Evolutionary conservation across 2,113 vertebrate genomes (phyloP).

Genomic region (Desmodus rotundus): DNA sequence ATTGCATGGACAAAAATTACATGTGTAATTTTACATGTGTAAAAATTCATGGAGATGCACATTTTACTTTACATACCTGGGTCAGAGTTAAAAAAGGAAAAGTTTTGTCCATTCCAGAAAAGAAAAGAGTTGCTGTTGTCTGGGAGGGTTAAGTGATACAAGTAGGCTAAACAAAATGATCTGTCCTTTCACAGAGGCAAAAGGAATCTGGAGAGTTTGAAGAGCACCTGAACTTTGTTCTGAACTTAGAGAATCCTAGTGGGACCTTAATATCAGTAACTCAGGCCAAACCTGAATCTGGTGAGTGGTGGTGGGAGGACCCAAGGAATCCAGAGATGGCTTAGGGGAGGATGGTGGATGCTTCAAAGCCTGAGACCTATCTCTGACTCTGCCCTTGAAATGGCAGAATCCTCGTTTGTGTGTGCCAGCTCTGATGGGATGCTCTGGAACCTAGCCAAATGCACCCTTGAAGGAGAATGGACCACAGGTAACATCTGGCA

Average conservation of each 20-base stretch:
- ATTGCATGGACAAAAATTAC: neutral
- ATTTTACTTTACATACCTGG: neutral
- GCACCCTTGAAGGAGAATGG: conserved; percentile 40
- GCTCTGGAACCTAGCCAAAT: conserved; percentile 63
- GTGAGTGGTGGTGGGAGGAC: conserved; percentile 37
- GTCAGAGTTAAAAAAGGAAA: neutral
- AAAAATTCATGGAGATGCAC: neutral
- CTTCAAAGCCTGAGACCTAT: neutral
- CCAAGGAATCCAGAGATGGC: neutral
- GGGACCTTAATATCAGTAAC: conserved; percentile 23
- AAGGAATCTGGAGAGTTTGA: conserved; percentile 39
- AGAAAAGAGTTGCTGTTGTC: neutral
- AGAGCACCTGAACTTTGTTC: neutral
- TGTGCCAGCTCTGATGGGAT: conserved; percentile 65
- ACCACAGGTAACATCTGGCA: conserved; percentile 44
- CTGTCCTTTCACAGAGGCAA: conserved; percentile 46
- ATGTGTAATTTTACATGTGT: too few relatives aligned
- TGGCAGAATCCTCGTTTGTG: conserved; percentile 62
- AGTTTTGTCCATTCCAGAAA: neutral
- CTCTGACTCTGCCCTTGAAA: conserved; percentile 23
- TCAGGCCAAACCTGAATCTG: conserved; percentile 68
- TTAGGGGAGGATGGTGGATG: neutral
- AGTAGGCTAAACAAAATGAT: neutral
- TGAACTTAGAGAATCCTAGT: conserved; percentile 35
- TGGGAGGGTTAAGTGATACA: neutral